phyloP scores from a whole-genome alignment of 2,797 vertebrate genomes.

The Nyctibius grandis region DNA sequence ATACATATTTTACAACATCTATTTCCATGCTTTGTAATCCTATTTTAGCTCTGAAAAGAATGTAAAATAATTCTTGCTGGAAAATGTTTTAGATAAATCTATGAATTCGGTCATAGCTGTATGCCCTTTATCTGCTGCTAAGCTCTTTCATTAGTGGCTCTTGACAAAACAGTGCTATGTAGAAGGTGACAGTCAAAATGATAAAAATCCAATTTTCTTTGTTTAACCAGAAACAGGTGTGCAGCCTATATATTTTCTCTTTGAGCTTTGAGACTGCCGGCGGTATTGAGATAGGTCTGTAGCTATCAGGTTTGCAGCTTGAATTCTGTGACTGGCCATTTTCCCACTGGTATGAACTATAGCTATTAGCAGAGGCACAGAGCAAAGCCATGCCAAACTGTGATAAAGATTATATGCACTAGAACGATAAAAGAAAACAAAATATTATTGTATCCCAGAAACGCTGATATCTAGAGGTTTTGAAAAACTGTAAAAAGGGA shows the following conservation, averaged over 20 bases:
- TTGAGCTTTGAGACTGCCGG: background rate
- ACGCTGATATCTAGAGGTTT: background rate
- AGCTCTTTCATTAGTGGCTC: conserved; percentile 24
- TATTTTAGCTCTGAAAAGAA: conserved; percentile 19
- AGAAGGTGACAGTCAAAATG: background rate
- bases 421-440: background rate
- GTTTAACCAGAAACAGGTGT: background rate
- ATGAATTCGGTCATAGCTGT: background rate
- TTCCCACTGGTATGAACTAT: background rate
- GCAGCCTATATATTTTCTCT: background rate
- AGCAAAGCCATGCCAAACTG: background rate
- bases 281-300: background rate
- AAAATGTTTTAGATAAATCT: conserved; percentile 23
- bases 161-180: conserved; percentile 2
- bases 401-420: background rate
- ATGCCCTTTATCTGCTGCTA: background rate
- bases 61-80: background rate
- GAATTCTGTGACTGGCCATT: background rate
- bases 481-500: background rate
- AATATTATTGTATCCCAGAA: background rate
- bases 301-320: background rate
- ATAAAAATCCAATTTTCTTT: conserved; percentile 38
- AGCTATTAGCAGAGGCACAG: background rate
- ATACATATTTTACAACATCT: conserved; percentile 19
- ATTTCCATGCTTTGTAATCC: conserved; percentile 17